phyloP scores from a whole-genome alignment of 2,888 invertebrate genomes.

The Heteromyza rotundicornis region DNA sequence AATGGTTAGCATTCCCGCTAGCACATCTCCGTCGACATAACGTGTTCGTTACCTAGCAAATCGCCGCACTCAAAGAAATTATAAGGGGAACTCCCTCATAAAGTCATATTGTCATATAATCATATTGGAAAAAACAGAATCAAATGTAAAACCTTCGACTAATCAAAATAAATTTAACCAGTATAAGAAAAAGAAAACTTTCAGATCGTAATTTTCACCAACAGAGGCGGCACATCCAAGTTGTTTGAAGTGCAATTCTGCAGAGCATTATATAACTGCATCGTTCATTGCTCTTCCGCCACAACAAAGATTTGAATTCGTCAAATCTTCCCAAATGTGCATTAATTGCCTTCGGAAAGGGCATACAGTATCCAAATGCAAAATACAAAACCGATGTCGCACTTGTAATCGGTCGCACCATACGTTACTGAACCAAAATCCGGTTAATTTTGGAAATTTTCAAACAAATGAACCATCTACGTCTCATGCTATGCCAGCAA shows the following conservation, averaged over 20 bases:
- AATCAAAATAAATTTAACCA: too few species aligned
- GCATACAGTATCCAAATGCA: slow-evolving; percentile 7
- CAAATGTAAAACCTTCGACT: too few species aligned
- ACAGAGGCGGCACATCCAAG: too few species aligned
- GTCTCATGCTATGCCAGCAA: neutral
- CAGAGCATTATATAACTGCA: neutral
- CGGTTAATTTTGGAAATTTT: neutral
- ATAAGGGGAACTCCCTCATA: too few species aligned
- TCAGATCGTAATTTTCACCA: too few species aligned
- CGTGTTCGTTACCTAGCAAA: too few species aligned
- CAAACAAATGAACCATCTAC: neutral
- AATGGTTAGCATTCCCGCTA: too few species aligned
- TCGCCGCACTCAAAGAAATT: too few species aligned
- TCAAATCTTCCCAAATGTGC: slow-evolving; percentile 11
- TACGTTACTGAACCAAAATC: neutral
- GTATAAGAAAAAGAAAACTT: too few species aligned
- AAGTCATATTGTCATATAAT: too few species aligned
- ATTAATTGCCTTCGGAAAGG: slow-evolving; percentile 13
- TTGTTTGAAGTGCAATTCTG: neutral
- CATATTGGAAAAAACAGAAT: too few species aligned
- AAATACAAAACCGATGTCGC: neutral
- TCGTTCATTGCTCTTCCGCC: neutral
- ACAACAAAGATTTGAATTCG: slow-evolving; percentile 10
- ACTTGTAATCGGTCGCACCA: neutral
- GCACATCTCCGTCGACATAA: too few species aligned